Conservation (phyloP, 2,113 vertebrate species). For the Planiliza haematocheilus region DNA sequence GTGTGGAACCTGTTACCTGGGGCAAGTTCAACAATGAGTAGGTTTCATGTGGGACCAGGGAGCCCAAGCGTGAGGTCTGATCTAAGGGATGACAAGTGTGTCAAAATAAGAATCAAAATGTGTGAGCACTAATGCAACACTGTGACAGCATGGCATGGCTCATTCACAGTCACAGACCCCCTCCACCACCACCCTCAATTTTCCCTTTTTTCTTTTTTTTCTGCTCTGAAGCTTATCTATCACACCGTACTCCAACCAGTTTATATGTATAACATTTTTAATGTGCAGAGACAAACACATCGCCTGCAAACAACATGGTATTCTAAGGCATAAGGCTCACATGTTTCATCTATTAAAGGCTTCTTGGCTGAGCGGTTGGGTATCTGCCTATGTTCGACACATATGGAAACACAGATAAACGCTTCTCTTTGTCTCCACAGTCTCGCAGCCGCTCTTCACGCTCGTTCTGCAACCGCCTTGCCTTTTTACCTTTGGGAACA, state of each 20-base stretch:
- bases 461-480: slow-evolving; percentile 50
- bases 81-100: slow-evolving; percentile 16
- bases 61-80: slow-evolving; percentile 11
- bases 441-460: slow-evolving; percentile 34
- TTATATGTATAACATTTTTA: slow-evolving; percentile 76
- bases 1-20: slow-evolving; percentile 18
- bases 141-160: slow-evolving; percentile 48
- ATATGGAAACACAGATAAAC: slow-evolving; percentile 73
- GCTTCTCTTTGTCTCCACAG: slow-evolving; percentile 64
- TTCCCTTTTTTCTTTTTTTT: slow-evolving; percentile 31
- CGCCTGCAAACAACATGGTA: slow-evolving; percentile 44
- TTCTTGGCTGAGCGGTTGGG: slow-evolving; percentile 57
- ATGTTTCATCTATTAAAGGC: slow-evolving; percentile 61
- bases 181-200: slow-evolving; percentile 11
- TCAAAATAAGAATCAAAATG: slow-evolving; percentile 51
- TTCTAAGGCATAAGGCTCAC: slow-evolving; percentile 56
- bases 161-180: slow-evolving; percentile 26
- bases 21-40: slow-evolving; percentile 18
- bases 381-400: slow-evolving; percentile 59
- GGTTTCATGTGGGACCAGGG: slow-evolving; percentile 9
- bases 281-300: slow-evolving; percentile 44
- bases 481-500: slow-evolving; percentile 51
- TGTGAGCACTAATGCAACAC: slow-evolving; percentile 50
- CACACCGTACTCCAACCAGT: slow-evolving; percentile 56
- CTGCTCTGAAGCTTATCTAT: slow-evolving; percentile 64